Percentiles rank a stretch among this genome's conserved stretches.
These are phyloP conservation scores for Neoitamus cyanurus DNA, from an alignment of 2,888 invertebrate species.

Conservation along the genomic window DNA sequence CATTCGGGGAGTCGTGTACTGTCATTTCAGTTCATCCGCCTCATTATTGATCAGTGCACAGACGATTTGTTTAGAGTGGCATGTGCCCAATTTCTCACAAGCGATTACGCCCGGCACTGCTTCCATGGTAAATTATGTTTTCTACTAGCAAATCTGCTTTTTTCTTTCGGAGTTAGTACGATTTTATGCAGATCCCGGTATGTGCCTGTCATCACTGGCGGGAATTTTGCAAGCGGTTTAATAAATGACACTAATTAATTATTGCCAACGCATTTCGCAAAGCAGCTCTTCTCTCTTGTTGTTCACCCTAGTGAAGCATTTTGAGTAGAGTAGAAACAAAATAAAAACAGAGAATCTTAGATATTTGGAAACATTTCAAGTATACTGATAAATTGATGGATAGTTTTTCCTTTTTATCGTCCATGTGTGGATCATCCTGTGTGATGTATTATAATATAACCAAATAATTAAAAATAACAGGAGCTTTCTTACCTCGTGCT, in stretches of 20 bases:
- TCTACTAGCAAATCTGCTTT: slow-evolving; percentile 9
- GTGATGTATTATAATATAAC: too few species aligned
- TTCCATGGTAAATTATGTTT: slow-evolving; percentile 32
- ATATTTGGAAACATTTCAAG: too few species aligned
- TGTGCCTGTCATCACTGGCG: not conserved
- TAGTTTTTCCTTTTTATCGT: too few species aligned
- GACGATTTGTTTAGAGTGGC: slow-evolving; percentile 32
- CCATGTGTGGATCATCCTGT: too few species aligned
- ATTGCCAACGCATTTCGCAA: not conserved
- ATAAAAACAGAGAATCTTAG: too few species aligned
- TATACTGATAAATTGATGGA: too few species aligned
- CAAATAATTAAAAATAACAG: too few species aligned
- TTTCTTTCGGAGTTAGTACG: not conserved
- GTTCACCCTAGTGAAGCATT: too few species aligned
- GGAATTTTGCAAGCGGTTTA: not conserved
- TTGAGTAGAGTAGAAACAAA: too few species aligned
- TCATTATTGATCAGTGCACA: slow-evolving; percentile 41
- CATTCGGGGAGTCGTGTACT: not conserved
- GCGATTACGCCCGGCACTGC: slow-evolving; percentile 21
- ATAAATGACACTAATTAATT: not conserved
- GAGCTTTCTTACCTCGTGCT: too few species aligned
- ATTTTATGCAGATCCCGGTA: not conserved
- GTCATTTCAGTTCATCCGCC: slow-evolving; percentile 37
- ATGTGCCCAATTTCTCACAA: slow-evolving; percentile 36
- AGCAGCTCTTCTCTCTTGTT: too few species aligned